A percentile compares a stretch with the other conserved stretches of the same genome.
Evolutionary conservation across 2,888 invertebrate genomes (phyloP).

Genomic region (Matsumyia berberina): DNA sequence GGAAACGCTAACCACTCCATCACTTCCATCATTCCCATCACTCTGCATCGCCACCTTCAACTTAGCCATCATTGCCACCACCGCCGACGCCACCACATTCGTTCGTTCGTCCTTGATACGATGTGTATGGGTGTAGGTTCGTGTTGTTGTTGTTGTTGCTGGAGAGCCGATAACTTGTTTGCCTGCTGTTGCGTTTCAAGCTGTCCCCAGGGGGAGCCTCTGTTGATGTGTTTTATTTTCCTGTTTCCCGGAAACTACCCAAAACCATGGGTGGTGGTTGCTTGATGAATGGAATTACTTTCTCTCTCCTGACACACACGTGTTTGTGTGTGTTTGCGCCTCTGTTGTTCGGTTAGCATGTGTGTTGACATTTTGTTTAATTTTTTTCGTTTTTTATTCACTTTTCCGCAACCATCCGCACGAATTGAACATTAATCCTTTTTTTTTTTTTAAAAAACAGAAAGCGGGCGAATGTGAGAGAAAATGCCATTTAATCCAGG

Average conservation of each 20-base stretch:
- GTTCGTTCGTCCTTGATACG: slow-evolving; percentile 30
- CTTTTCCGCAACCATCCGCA: slow-evolving; percentile 22
- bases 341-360: slow-evolving; percentile 22
- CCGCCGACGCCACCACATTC: slow-evolving; percentile 31
- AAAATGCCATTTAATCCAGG: slow-evolving; percentile 41
- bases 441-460: slow-evolving; percentile 7
- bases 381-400: slow-evolving; percentile 15
- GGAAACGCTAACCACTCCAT: slow-evolving; percentile 59
- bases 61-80: not conserved
- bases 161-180: slow-evolving; percentile 16
- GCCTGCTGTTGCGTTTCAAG: slow-evolving; percentile 59
- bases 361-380: slow-evolving; percentile 49
- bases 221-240: slow-evolving; percentile 27
- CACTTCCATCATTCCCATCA: slow-evolving; percentile 59
- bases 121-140: not conserved
- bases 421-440: slow-evolving; percentile 63
- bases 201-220: slow-evolving; percentile 29
- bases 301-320: not conserved
- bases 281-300: slow-evolving; percentile 46
- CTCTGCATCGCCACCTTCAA: slow-evolving; percentile 46
- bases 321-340: slow-evolving; percentile 2
- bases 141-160: not conserved
- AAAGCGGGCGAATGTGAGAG: slow-evolving; percentile 1
- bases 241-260: slow-evolving; percentile 28
- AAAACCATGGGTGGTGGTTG: slow-evolving; percentile 18